Conservation (phyloP, 2,113 vertebrate species). For the Polypterus senegalus region DNA sequence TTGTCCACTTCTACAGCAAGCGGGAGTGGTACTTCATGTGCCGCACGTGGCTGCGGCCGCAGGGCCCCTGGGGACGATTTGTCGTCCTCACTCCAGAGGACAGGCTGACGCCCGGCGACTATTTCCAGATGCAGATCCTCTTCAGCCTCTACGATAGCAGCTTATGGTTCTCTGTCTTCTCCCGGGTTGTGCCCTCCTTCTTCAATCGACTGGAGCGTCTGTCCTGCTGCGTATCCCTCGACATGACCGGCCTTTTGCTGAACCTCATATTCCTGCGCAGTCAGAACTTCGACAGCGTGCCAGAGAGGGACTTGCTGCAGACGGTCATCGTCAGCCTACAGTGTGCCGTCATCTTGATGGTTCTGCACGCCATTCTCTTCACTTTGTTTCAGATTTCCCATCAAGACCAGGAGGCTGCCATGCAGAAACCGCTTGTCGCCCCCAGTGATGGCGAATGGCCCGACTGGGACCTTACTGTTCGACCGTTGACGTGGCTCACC, state of each 20-base stretch:
- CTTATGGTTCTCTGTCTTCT: constrained; percentile 42
- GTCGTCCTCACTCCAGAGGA: neutral
- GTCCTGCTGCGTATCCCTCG: constrained; percentile 34
- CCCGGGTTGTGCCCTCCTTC: accelerated
- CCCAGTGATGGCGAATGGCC: neutral
- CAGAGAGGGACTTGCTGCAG: constrained; percentile 4
- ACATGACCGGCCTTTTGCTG: constrained; percentile 34
- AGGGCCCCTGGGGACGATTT: constrained; percentile 26
- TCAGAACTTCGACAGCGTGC: accelerated
- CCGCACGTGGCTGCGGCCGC: constrained; percentile 32
- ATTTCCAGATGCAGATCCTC: constrained; percentile 33
- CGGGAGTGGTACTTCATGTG: constrained; percentile 46
- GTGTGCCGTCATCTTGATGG: constrained; percentile 36
- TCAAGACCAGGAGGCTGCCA: constrained; percentile 1
- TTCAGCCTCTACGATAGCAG: constrained; percentile 23
- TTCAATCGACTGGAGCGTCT: constrained; percentile 44
- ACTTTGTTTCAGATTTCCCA: constrained; percentile 37
- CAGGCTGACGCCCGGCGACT: constrained; percentile 26
- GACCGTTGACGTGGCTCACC: neutral
- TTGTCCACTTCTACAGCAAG: constrained; percentile 32
- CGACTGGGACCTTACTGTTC: neutral
- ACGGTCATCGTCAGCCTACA: constrained; percentile 33
- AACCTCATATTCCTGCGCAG: constrained; percentile 46
- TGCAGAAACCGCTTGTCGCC: neutral
- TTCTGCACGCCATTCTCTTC: constrained; percentile 29